These are phyloP conservation scores for Dolichallabes microphthalmus DNA, from an alignment of 2,113 vertebrate species.

Conservation along the genomic window DNA sequence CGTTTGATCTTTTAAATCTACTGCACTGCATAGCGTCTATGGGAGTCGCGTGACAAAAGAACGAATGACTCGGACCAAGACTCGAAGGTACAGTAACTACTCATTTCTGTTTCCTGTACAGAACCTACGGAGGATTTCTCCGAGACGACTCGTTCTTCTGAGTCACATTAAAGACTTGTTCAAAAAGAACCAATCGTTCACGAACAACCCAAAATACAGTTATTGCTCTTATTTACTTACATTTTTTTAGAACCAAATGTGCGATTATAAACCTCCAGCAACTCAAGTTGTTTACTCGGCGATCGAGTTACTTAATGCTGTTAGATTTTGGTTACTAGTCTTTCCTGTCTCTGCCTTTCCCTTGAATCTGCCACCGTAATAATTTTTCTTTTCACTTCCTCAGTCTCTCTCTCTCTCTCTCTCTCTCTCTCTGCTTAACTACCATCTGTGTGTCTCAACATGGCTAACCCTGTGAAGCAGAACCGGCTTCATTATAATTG, in stretches of 20 bases:
- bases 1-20: too few relatives aligned
- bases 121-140: too few relatives aligned
- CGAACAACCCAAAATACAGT: background rate
- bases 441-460: constrained; percentile 55
- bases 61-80: too few relatives aligned
- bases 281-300: background rate
- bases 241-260: background rate
- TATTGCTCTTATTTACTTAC: background rate
- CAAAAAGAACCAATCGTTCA: too few relatives aligned
- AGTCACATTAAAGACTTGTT: too few relatives aligned
- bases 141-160: too few relatives aligned
- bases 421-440: constrained; percentile 41
- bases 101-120: too few relatives aligned
- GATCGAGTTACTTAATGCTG: background rate
- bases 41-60: too few relatives aligned
- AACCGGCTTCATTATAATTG: constrained; percentile 73
- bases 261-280: background rate
- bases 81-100: too few relatives aligned
- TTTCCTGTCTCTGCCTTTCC: constrained; percentile 28
- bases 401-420: constrained; percentile 31
- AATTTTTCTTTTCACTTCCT: background rate
- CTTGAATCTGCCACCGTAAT: background rate
- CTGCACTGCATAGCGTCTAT: too few relatives aligned
- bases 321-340: background rate
- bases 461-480: constrained; percentile 61